Percentiles rank a stretch among this genome's conserved stretches.
phyloP scores from a whole-genome alignment of 2,113 vertebrate genomes.

The Mustelus asterias region DNA sequence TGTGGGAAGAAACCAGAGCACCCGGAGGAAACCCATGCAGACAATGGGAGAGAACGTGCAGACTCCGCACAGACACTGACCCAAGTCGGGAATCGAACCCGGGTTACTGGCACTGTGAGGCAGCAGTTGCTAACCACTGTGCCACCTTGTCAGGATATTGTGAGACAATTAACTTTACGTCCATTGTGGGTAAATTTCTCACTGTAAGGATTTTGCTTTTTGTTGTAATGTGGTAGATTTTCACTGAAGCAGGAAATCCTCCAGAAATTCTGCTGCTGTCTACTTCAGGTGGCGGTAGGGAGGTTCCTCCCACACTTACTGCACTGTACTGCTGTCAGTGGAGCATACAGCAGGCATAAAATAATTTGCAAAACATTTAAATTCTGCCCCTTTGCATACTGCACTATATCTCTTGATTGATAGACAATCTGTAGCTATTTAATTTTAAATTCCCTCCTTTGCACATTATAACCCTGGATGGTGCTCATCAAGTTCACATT shows the following conservation, averaged over 20 bases:
- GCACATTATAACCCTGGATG: background rate
- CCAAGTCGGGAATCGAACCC: no score
- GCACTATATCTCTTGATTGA: background rate
- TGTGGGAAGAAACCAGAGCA: no score
- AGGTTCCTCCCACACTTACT: background rate
- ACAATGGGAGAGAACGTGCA: no score
- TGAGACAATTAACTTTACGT: background rate
- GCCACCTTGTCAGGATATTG: background rate
- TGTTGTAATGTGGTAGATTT: background rate
- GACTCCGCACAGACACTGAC: no score
- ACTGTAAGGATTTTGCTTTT: background rate
- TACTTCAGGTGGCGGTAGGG: background rate
- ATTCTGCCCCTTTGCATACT: background rate
- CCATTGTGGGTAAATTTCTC: background rate
- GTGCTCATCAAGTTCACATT: background rate
- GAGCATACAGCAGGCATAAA: background rate
- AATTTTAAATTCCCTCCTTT: background rate
- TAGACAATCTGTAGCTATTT: background rate
- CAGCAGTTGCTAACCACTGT: no score
- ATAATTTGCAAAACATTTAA: background rate
- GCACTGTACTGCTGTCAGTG: background rate
- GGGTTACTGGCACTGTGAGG: no score
- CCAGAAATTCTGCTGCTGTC: background rate
- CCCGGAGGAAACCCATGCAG: no score
- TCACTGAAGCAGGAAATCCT: background rate